Evolutionary conservation across 2,113 vertebrate genomes (phyloP).

Genomic region (Aix galericulata): DNA sequence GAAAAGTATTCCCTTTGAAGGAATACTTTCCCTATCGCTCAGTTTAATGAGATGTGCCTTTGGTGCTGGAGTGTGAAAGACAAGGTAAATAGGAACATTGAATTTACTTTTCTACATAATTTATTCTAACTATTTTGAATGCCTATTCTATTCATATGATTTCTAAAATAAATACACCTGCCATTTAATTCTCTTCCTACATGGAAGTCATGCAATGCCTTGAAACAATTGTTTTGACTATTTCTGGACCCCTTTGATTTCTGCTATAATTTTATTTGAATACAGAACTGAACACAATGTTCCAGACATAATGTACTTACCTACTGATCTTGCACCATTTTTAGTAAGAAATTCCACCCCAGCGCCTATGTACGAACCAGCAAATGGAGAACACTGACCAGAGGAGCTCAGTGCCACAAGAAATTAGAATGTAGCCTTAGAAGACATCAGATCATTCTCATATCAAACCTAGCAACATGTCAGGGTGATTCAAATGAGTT

Average conservation of each 20-base stretch:
- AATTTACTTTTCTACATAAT: conserved; percentile 38
- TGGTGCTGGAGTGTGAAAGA: conserved; percentile 48
- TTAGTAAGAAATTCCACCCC: neutral
- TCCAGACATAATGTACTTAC: neutral
- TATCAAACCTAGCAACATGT: neutral
- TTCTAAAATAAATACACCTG: conserved; percentile 59
- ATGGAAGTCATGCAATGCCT: conserved; percentile 7
- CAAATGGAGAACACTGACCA: neutral
- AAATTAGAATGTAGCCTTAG: neutral
- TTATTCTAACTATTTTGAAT: conserved; percentile 54
- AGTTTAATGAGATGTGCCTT: conserved; percentile 51
- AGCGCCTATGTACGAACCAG: neutral
- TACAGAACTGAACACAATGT: neutral
- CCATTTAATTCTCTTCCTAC: conserved; percentile 31
- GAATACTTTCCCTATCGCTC: conserved; percentile 2
- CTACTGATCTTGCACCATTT: neutral
- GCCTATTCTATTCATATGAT: conserved; percentile 28
- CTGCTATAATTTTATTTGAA: conserved; percentile 17
- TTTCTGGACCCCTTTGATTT: conserved; percentile 23
- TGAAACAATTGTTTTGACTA: conserved; percentile 32
- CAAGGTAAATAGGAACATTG: conserved; percentile 49
- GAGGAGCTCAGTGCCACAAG: rapidly evolving
- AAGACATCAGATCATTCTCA: neutral
- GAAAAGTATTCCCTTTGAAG: conserved; percentile 46
- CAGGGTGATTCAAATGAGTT: neutral